Evolutionary conservation across 2,113 vertebrate genomes (phyloP).

Genomic region (Ophthalmolycus amberensis): DNA sequence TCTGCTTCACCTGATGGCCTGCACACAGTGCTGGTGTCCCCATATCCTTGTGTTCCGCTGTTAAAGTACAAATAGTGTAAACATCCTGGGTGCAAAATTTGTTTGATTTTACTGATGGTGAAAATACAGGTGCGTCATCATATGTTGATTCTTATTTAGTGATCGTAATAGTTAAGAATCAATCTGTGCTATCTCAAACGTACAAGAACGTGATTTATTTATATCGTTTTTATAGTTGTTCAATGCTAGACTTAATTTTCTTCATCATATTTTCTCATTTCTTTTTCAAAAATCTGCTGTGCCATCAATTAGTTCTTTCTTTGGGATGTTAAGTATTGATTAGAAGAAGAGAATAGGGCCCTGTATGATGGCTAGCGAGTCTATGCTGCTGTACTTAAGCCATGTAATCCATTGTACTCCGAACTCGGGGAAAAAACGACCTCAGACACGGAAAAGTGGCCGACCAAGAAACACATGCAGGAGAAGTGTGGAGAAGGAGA

Average conservation of each 20-base stretch:
- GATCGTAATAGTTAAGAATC: neutral
- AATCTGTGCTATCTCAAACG: neutral
- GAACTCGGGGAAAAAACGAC: too few species aligned
- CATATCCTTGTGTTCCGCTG: neutral
- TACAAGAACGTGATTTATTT: neutral
- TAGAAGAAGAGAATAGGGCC: too few species aligned
- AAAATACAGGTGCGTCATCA: neutral
- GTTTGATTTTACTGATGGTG: neutral
- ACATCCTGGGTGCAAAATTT: neutral
- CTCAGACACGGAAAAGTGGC: too few species aligned
- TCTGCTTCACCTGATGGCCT: conserved; percentile 23
- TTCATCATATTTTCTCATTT: neutral
- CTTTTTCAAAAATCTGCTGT: too few species aligned
- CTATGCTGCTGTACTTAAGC: too few species aligned
- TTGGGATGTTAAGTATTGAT: too few species aligned
- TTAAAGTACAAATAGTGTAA: conserved; percentile 11
- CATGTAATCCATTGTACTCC: too few species aligned
- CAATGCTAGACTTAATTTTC: neutral
- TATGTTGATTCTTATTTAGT: neutral
- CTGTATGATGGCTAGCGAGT: too few species aligned
- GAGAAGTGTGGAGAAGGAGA: too few species aligned
- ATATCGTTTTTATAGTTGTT: too few species aligned
- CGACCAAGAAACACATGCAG: too few species aligned
- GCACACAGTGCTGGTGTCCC: neutral
- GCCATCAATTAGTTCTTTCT: too few species aligned